Base-by-base conservation (phyloP, 1,140 invertebrate species). In the Megathymus violae region DNA sequence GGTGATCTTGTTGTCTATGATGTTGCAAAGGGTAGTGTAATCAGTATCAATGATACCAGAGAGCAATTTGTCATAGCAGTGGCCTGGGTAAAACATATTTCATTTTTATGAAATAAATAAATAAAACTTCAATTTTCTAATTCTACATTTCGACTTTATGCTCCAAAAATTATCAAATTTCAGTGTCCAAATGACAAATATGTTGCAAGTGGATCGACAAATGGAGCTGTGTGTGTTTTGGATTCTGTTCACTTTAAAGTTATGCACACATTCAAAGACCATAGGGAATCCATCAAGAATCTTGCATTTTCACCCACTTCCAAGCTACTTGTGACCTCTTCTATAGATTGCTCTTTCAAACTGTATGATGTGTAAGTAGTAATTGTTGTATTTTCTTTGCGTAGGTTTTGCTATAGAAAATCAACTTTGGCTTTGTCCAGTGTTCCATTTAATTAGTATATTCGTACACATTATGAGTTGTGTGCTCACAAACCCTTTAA, bases 61-160 rank as follows among this genome's bases (percentile, higher is more conserved):
- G 97, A 97, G 71, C 98, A 98, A 93, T 99, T 99, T 88, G 97
- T 95, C n/a, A 89, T 98, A 2, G 98, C 97, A 90, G 95, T 99
- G 78, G 97, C 97, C 11, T 99, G 98, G 94, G 97, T 98, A 91
- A 94, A 95, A 94, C 66, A 2, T 5, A 40, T n/a, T 31, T 31
- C n/a, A 14, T 19, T 17, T 16, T 22, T 22, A 22, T 22, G 19
- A 22, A 5, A 2, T n/a, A n/a, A n/a, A n/a, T n/a, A n/a, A n/a
- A n/a, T n/a, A n/a, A n/a, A n/a, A n/a, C n/a, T n/a, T n/a, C n/a
- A n/a, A n/a, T n/a, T n/a, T n/a, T n/a, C n/a, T n/a, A n/a, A n/a
- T n/a, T n/a, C n/a, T n/a, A n/a, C n/a, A n/a, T n/a, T n/a, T n/a
- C n/a, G n/a, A n/a, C n/a, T n/a, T n/a, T n/a, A n/a, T n/a, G n/a